These are phyloP conservation scores for Trichomalopsis sarcophagae DNA, from an alignment of 1,140 invertebrate genomes.

Conservation along the genomic window DNA sequence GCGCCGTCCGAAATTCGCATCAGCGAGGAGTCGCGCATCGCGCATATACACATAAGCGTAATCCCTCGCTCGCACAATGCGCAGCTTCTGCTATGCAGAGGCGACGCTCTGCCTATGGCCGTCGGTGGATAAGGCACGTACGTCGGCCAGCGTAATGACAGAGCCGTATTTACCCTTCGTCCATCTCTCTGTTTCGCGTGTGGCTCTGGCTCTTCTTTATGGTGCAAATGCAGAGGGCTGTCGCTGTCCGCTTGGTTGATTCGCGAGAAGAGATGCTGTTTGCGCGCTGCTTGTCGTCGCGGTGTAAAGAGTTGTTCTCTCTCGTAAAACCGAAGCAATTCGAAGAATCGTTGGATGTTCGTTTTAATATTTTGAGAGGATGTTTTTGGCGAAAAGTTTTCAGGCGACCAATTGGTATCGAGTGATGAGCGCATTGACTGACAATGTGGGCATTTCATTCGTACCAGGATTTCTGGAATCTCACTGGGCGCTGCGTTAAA, in stretches of 20 bases:
- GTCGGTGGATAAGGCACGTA: constrained; percentile 29
- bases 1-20: constrained; percentile 20
- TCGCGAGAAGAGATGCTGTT: neutral
- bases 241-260: neutral
- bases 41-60: neutral
- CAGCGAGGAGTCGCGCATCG: constrained; percentile 31
- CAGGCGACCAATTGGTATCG: no score
- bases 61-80: neutral
- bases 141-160: constrained; percentile 5
- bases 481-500: no score
- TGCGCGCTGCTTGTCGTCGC: no score
- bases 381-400: no score
- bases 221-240: neutral
- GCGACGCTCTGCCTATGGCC: neutral
- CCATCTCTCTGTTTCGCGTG: constrained; percentile 12
- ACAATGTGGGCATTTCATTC: neutral
- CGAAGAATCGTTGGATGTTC: no score
- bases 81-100: neutral
- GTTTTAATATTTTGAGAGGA: no score
- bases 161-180: constrained; percentile 27
- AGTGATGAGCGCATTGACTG: neutral
- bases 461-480: no score
- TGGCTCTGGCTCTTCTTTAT: neutral
- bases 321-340: no score
- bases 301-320: no score